Percentiles rank a stretch among this genome's conserved stretches.
Evolutionary conservation across 2,888 invertebrate species (phyloP).

Genomic region (Axea sp.): DNA sequence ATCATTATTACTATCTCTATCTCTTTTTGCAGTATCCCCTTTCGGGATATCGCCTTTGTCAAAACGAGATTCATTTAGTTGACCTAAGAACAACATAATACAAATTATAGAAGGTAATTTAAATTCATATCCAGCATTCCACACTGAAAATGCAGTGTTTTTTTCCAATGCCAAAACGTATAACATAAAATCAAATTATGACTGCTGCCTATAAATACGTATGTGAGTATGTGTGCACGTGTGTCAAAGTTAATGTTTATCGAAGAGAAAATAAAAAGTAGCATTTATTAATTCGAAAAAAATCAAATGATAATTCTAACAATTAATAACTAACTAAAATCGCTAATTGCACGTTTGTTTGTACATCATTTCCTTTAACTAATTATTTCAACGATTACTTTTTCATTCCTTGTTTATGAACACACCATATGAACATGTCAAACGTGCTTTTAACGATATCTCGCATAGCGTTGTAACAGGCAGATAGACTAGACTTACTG

Average conservation of each 20-base stretch:
- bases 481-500: conserved; percentile 75
- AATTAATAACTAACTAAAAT: conserved; percentile 17
- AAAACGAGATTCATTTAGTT: conserved; percentile 74
- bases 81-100: conserved; percentile 70
- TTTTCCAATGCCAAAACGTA: conserved; percentile 1
- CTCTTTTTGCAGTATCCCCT: conserved; percentile 74
- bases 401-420: no score
- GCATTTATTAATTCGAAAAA: no score
- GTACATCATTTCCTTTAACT: no score
- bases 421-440: no score
- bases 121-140: conserved; percentile 11
- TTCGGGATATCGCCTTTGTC: conserved; percentile 74
- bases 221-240: background rate
- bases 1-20: conserved; percentile 75
- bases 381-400: no score
- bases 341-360: conserved; percentile 36
- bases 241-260: background rate
- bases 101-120: conserved; percentile 42
- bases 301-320: background rate
- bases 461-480: no score
- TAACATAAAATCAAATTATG: no score
- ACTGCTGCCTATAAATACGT: no score
- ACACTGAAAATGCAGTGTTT: background rate
- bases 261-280: no score
- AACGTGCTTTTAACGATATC: no score